Percentiles rank a stretch among this genome's conserved stretches.
Conservation (phyloP, 2,797 vertebrate genomes). For the Lophotriccus pileatus region DNA sequence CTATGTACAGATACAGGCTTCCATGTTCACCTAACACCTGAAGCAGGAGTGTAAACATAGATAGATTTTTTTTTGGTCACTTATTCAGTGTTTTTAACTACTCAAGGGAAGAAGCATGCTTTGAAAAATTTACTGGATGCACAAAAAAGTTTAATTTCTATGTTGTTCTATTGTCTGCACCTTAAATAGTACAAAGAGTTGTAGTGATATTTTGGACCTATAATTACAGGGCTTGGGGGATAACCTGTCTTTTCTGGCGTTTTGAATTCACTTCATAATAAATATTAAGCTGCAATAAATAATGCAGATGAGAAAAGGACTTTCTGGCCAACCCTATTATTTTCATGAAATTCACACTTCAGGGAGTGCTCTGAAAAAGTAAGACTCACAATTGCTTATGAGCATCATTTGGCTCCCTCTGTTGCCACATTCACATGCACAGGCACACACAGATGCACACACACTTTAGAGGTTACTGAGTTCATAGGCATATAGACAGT, state of each 20-base stretch:
- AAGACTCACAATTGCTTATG: background rate
- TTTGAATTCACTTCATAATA: background rate
- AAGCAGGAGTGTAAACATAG: background rate
- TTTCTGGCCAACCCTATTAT: background rate
- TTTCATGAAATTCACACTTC: background rate
- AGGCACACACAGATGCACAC: background rate
- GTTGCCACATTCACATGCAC: rapidly evolving
- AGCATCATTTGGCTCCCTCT: background rate
- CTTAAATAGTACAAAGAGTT: background rate
- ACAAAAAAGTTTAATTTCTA: background rate
- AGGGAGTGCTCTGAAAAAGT: background rate
- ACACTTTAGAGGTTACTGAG: background rate
- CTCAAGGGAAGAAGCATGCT: background rate
- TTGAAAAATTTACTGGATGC: background rate
- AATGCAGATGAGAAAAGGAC: background rate
- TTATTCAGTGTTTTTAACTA: background rate
- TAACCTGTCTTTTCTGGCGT: background rate
- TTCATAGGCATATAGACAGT: background rate
- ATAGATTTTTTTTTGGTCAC: background rate
- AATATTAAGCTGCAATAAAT: background rate
- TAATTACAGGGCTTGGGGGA: background rate
- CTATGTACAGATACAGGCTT: background rate
- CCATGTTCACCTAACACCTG: background rate
- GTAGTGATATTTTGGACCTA: background rate
- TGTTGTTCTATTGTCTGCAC: background rate